These are phyloP conservation scores for Fundulus diaphanus DNA, from an alignment of 2,797 vertebrate genomes.

Conservation along the genomic window DNA sequence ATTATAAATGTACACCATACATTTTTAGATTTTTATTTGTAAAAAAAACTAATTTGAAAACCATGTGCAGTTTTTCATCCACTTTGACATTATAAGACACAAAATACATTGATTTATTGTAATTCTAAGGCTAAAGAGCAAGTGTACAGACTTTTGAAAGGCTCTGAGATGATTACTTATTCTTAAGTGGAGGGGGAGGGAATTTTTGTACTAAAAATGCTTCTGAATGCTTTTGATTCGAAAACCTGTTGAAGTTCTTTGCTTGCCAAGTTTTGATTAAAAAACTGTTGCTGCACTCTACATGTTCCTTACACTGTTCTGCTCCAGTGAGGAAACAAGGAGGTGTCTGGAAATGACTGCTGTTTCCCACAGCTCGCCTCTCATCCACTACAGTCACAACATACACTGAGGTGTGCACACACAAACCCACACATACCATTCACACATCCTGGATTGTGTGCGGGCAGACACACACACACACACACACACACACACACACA, in stretches of 20 bases:
- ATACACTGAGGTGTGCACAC: slow-evolving; percentile 25
- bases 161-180: background rate
- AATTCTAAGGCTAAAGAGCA: background rate
- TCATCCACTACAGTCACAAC: slow-evolving; percentile 45
- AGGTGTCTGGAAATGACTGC: slow-evolving; percentile 59
- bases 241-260: slow-evolving; percentile 20
- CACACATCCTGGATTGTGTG: background rate
- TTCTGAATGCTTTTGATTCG: background rate
- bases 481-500: slow-evolving; percentile 10
- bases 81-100: background rate
- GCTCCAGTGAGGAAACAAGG: slow-evolving; percentile 55
- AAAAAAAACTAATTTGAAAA: background rate
- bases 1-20: background rate
- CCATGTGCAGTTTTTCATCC: background rate
- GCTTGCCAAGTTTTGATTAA: slow-evolving; percentile 15
- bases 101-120: background rate
- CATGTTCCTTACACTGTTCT: slow-evolving; percentile 44
- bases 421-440: slow-evolving; percentile 3
- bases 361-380: slow-evolving; percentile 58
- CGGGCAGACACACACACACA: background rate
- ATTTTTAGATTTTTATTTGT: background rate
- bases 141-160: background rate
- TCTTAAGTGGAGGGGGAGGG: background rate
- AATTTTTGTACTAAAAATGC: background rate
- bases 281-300: slow-evolving; percentile 29